Base-by-base conservation (phyloP, 2,113 vertebrate genomes). In the Chaenocephalus aceratus region DNA sequence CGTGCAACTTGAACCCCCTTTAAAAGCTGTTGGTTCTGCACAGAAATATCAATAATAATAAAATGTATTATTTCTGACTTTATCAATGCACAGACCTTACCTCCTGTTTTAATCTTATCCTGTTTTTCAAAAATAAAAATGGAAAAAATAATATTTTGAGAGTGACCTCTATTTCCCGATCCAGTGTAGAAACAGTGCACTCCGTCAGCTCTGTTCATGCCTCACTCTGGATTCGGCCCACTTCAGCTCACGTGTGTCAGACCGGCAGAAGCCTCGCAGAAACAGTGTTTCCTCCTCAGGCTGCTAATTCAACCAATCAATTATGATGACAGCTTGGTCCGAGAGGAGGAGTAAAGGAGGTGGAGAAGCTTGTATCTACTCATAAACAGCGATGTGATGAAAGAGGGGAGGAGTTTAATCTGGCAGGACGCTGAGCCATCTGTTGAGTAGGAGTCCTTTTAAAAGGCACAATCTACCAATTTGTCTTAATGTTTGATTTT, bases 171-270 rank as follows among this genome's bases (percentile, higher is more conserved):
- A 12, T 66, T 34, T 57, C 10, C 41, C 0, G 48, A 45, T 61
- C 23, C 15, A 15, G 13, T 0, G 15, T 4, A 49, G 48, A 16
- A 65, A n/a, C 44, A 16, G 9, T 30, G 21, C 48, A 54, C 34
- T 75, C 10, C 46, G n/a, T n/a, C n/a, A n/a, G n/a, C n/a, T n/a
- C n/a, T 80, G 58, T 5, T 1, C 13, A 0, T 36, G 59, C 52
- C 74, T 48, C 69, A 68, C 77, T 51, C 78, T 79, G 80, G 69
- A 41, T 63, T 62, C 68, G 88, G 51, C 83, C 88, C 86, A 88
- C 78, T 90, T 78, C 36, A 76, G 61, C 61, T 15, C 64, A 16
- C 75, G 70, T 68, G 64, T 57, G 78, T 77, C 74, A 41, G 59
- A 63, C 26, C 80, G 41, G 0, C 48, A 36, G 34, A 79, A 71